Conservation (phyloP, 2,888 invertebrate species). For the Chromoteleia sp. region DNA sequence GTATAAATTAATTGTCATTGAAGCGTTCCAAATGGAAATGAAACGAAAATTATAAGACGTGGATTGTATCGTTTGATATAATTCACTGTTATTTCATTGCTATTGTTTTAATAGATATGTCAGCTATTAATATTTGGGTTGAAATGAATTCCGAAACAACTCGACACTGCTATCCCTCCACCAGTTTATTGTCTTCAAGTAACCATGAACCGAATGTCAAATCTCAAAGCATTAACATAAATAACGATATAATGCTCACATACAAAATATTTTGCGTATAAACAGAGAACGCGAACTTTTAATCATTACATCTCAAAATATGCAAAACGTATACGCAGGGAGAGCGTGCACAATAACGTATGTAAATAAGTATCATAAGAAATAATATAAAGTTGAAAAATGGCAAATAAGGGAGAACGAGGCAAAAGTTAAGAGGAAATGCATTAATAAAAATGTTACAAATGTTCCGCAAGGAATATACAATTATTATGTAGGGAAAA, state of each 20-base stretch:
- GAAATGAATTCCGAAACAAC: slow-evolving; percentile 12
- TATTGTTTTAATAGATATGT: slow-evolving; percentile 12
- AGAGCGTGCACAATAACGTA: slow-evolving; percentile 43
- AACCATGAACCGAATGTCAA: slow-evolving; percentile 47
- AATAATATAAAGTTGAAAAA: slow-evolving; percentile 57
- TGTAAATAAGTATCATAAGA: slow-evolving; percentile 62
- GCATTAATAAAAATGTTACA: slow-evolving; percentile 31
- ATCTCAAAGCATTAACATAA: slow-evolving; percentile 50
- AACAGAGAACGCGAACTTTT: slow-evolving; percentile 52
- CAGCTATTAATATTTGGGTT: slow-evolving; percentile 15
- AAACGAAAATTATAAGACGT: too few relatives aligned
- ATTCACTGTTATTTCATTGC: too few relatives aligned
- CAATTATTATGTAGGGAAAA: too few relatives aligned
- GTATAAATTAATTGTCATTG: too few relatives aligned
- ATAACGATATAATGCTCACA: slow-evolving; percentile 52
- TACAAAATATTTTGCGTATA: slow-evolving; percentile 46
- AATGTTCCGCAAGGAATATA: too few relatives aligned
- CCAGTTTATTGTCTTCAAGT: slow-evolving; percentile 55
- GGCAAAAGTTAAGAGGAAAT: slow-evolving; percentile 46
- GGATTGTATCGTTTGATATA: too few relatives aligned
- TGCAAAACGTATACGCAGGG: slow-evolving; percentile 38
- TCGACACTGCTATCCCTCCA: slow-evolving; percentile 17
- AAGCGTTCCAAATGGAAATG: too few relatives aligned
- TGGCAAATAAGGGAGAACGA: slow-evolving; percentile 50
- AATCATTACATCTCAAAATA: slow-evolving; percentile 62